A percentile compares a stretch with the other conserved stretches of the same genome.
These are phyloP conservation scores for Brachyhypopomus occidentalis DNA, from an alignment of 2,113 vertebrate genomes.

Conservation along the genomic window DNA sequence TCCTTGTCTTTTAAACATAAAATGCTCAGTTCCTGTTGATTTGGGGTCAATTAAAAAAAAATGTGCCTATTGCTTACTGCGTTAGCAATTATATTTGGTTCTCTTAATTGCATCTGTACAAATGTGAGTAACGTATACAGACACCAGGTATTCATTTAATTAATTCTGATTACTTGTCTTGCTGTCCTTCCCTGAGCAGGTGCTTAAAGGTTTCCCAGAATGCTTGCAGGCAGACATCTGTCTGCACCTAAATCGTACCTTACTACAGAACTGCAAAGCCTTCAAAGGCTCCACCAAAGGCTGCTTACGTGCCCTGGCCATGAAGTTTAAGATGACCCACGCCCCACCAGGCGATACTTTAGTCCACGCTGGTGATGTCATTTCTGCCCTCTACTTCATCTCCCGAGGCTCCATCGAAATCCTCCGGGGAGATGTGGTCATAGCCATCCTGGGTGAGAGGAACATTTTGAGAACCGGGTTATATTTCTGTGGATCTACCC, in stretches of 20 bases:
- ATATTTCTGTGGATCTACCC: too few relatives aligned
- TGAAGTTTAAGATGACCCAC: constrained; percentile 90
- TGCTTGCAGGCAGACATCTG: constrained; percentile 92
- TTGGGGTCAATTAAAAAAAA: too few relatives aligned
- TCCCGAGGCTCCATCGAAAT: constrained; percentile 93
- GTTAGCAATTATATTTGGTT: background rate
- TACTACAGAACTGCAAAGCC: constrained; percentile 87
- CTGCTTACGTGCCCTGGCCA: constrained; percentile 86
- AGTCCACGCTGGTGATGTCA: constrained; percentile 87
- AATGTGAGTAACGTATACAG: background rate
- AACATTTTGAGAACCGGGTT: too few relatives aligned
- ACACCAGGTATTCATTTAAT: background rate
- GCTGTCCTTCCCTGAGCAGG: constrained; percentile 67
- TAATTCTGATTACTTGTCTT: background rate
- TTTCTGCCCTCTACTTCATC: constrained; percentile 90
- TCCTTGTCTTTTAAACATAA: too few relatives aligned
- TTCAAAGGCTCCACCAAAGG: constrained; percentile 88
- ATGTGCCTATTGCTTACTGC: background rate
- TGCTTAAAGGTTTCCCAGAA: constrained; percentile 90
- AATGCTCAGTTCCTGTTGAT: too few relatives aligned
- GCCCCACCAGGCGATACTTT: constrained; percentile 88
- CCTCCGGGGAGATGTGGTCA: constrained; percentile 83
- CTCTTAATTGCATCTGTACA: background rate
- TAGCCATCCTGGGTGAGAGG: constrained; percentile 84
- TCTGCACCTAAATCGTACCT: constrained; percentile 85